Conservation (phyloP, 2,888 invertebrate species). For the Tetragonisca angustula region DNA sequence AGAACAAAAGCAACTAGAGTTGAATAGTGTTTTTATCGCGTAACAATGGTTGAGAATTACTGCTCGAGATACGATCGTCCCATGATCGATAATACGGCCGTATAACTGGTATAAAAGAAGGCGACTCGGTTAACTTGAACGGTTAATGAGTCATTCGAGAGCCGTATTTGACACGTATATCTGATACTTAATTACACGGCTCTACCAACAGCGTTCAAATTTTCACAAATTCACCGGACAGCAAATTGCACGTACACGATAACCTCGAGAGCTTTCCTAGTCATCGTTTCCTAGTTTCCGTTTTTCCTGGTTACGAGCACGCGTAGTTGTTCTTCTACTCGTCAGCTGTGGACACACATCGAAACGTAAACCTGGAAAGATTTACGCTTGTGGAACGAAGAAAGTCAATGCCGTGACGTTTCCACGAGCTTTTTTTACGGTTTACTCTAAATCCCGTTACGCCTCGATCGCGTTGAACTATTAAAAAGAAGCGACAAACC, state of each 20-base stretch:
- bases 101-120: conserved; percentile 36
- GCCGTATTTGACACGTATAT: conserved; percentile 43
- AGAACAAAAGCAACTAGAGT: conserved; percentile 29
- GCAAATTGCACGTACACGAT: conserved; percentile 1
- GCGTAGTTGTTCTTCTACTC: background rate
- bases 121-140: conserved; percentile 33
- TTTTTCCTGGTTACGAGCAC: background rate
- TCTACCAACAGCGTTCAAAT: background rate
- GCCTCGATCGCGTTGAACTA: conserved; percentile 53
- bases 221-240: conserved; percentile 26
- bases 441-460: conserved; percentile 78
- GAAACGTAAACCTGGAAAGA: conserved; percentile 5
- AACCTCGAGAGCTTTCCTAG: background rate
- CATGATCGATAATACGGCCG: conserved; percentile 53
- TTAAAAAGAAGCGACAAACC: conserved; percentile 70
- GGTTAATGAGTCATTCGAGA: conserved; percentile 52
- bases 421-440: conserved; percentile 63
- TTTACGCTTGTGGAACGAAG: conserved; percentile 68
- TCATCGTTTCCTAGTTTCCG: background rate
- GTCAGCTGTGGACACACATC: conserved; percentile 20
- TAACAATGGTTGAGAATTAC: conserved; percentile 50
- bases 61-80: conserved; percentile 50
- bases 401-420: conserved; percentile 65
- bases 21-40: conserved; percentile 3
- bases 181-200: conserved; percentile 38